Conservation (phyloP, 2,113 vertebrate genomes). For the Clarias gariepinus region DNA sequence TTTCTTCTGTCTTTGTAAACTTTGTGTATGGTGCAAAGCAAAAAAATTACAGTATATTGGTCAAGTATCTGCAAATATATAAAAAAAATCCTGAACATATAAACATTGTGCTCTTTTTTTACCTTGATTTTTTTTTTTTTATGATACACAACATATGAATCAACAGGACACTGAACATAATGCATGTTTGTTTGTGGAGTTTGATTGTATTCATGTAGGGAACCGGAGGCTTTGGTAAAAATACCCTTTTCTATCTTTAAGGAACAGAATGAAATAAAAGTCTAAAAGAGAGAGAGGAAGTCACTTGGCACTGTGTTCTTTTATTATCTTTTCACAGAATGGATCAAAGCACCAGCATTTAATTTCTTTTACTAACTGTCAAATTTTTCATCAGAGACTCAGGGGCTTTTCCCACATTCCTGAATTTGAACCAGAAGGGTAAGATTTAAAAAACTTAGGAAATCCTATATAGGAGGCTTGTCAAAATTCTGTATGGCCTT, state of each 20-base stretch:
- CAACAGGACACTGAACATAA: background rate
- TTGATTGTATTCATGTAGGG: background rate
- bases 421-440: too few species aligned
- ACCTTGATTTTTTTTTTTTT: background rate
- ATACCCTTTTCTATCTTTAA: constrained; percentile 69
- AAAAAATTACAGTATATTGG: background rate
- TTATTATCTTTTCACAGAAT: background rate
- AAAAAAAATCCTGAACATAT: background rate
- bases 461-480: too few species aligned
- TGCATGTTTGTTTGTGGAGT: background rate
- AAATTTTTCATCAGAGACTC: background rate
- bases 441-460: too few species aligned
- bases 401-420: too few species aligned
- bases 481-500: too few species aligned
- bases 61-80: background rate
- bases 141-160: background rate
- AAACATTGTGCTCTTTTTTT: background rate
- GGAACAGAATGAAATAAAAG: constrained; percentile 60
- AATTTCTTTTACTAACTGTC: background rate
- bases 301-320: constrained; percentile 48
- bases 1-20: background rate
- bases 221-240: constrained; percentile 61
- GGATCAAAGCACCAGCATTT: background rate
- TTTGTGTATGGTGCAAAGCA: background rate
- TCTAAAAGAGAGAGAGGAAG: constrained; percentile 20